Percentiles rank a stretch among this genome's conserved stretches.
These are phyloP conservation scores for Platynereis dumerilii DNA, from an alignment of 2,888 invertebrate species.

Conservation along the genomic window DNA sequence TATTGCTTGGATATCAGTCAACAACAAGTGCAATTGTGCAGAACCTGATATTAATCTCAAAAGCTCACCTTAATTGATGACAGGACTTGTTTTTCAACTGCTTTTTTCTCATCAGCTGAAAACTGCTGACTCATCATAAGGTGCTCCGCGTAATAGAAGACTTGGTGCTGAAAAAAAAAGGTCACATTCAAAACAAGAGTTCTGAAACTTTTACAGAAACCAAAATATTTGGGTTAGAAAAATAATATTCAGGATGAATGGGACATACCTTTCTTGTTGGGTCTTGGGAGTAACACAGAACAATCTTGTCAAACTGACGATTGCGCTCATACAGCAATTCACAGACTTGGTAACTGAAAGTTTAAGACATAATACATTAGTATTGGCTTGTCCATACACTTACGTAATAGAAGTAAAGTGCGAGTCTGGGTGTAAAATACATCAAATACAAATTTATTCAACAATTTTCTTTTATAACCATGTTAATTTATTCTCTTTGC, in stretches of 20 bases:
- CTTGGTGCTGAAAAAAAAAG: conserved; percentile 64
- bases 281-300: conserved; percentile 75
- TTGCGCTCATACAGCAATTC: conserved; percentile 73
- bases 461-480: no score
- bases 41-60: no score
- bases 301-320: conserved; percentile 71
- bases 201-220: background rate
- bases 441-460: no score
- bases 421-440: no score
- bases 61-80: conserved; percentile 53
- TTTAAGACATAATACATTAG: no score
- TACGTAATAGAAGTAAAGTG: no score
- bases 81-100: conserved; percentile 56
- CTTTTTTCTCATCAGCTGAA: conserved; percentile 53
- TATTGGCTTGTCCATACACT: no score
- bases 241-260: background rate
- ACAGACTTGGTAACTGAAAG: conserved; percentile 72
- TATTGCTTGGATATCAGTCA: no score
- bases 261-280: conserved; percentile 66
- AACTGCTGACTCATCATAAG: conserved; percentile 59
- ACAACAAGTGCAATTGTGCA: no score
- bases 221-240: background rate
- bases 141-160: conserved; percentile 67
- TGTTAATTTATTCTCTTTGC: no score
- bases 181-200: background rate